phyloP scores from a whole-genome alignment of 2,888 invertebrate genomes.

The Copidosoma aretas region DNA sequence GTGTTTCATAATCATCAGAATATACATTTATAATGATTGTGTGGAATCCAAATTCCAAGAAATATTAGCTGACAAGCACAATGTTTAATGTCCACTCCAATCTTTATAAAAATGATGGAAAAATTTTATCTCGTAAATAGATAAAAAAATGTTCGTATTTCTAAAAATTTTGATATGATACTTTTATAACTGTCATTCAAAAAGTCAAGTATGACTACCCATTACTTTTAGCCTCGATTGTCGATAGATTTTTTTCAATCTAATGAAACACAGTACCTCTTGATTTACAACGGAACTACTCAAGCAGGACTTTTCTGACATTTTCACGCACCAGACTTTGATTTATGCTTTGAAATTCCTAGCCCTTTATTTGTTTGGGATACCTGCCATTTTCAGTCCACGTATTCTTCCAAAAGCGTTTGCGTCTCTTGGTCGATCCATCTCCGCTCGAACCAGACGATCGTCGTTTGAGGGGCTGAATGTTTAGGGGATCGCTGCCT shows the following conservation, averaged over 20 bases:
- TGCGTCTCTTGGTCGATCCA: constrained; percentile 48
- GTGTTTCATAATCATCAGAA: not conserved
- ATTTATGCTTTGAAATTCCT: constrained; percentile 4
- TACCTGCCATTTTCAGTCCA: constrained; percentile 59
- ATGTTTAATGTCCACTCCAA: not conserved
- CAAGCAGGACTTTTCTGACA: constrained; percentile 5
- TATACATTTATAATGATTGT: not conserved
- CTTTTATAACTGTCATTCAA: not conserved
- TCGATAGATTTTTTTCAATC: not conserved
- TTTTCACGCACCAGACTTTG: not conserved
- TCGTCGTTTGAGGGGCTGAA: constrained; percentile 46
- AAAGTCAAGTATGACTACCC: not conserved
- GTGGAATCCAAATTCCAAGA: not conserved
- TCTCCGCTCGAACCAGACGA: constrained; percentile 39
- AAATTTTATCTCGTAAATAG: not conserved
- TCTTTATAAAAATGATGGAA: not conserved
- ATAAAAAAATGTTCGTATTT: no score
- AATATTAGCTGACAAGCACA: not conserved
- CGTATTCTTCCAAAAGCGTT: constrained; percentile 56
- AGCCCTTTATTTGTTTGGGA: constrained; percentile 57
- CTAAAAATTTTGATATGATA: not conserved
- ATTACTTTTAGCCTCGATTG: not conserved
- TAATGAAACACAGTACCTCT: not conserved
- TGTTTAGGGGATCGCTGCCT: constrained; percentile 33
- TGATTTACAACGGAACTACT: constrained; percentile 19